Evolutionary conservation across 2,888 invertebrate species (phyloP), one percentile per base, ranked within the genome.

Genomic region (Trilocha varians): DNA sequence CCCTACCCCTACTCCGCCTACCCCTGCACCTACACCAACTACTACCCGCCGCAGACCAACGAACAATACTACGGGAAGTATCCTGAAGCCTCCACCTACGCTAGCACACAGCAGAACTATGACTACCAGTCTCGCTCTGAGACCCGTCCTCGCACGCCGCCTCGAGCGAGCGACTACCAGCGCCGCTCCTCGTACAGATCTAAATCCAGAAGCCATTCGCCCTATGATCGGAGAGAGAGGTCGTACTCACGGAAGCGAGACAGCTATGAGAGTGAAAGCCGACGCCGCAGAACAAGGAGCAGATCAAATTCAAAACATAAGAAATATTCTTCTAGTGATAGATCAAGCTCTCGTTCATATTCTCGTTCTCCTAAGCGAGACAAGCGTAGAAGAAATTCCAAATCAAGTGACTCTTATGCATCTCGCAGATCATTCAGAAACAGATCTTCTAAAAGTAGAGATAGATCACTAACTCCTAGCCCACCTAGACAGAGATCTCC

Each of bases 251-350:
- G 62, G 40, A 71, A 68, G 42, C 62, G 73, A 44, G 73, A 71
- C 13, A 62, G 74, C 47, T 73, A 71, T 51, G 73, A 74, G 3
- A 62, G 67, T 6, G 46, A 43, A 3, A 48, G 48, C 25, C 62
- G 58, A 43, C 62, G 56, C 32, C 61, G 63, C 36, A 62, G 71
- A 37, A 74, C 80, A 13, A 62, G 67, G 43, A 78, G 76, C 48
- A 61, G 57, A 39, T 64, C 70, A 17, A 25, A 6, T 25, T 57
- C 66, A 2, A 74, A 68, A 46, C 62, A 61, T 25, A 61, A 59
- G 16, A 75, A 72, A 42, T 82, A 82, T 58, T 73, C 75, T 16
- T 78, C 80, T 5, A 79, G 83, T 59, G 78, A 72, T 34, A 59
- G 66, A 16, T 75, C 78, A 0, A 73, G 70, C 39, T 76, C 74